phyloP scores from a whole-genome alignment of 2,113 vertebrate genomes.

The Sialia sialis region DNA sequence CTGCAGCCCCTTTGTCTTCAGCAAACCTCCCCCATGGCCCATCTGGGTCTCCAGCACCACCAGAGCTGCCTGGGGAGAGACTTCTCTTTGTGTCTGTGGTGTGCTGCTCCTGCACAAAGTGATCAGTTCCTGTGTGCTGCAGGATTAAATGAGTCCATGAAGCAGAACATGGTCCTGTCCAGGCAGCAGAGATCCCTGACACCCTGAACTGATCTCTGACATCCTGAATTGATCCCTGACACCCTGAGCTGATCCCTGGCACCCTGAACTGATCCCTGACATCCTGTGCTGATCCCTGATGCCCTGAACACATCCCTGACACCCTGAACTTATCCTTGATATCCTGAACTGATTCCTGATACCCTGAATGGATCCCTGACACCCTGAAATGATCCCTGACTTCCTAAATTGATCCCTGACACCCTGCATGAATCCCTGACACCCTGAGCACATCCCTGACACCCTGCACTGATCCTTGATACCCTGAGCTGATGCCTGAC shows the following conservation, averaged over 20 bases:
- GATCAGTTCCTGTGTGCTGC: neutral
- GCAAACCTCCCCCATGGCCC: neutral
- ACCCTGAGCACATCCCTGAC: rapidly evolving
- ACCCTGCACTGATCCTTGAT: rapidly evolving
- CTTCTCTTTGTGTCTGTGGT: neutral
- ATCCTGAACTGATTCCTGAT: neutral
- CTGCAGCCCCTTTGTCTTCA: neutral
- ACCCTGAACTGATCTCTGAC: neutral
- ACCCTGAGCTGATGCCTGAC: neutral
- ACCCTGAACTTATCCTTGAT: neutral
- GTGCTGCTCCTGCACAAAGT: neutral
- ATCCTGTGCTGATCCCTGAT: neutral
- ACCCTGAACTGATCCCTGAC: neutral
- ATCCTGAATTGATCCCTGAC: neutral
- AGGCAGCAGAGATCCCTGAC: rapidly evolving
- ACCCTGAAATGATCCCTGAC: too few relatives aligned
- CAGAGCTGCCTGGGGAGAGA: neutral
- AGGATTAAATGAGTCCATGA: neutral
- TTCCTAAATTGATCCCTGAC: neutral
- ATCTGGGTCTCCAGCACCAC: neutral
- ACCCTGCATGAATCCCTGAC: rapidly evolving
- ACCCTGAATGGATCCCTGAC: rapidly evolving
- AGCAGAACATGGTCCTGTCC: rapidly evolving
- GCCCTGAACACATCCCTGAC: neutral
- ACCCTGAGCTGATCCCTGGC: neutral